A percentile compares a stretch with the other conserved stretches of the same genome.
Evolutionary conservation across 2,113 vertebrate genomes (phyloP).

Genomic region (Paramormyrops kingsleyae): DNA sequence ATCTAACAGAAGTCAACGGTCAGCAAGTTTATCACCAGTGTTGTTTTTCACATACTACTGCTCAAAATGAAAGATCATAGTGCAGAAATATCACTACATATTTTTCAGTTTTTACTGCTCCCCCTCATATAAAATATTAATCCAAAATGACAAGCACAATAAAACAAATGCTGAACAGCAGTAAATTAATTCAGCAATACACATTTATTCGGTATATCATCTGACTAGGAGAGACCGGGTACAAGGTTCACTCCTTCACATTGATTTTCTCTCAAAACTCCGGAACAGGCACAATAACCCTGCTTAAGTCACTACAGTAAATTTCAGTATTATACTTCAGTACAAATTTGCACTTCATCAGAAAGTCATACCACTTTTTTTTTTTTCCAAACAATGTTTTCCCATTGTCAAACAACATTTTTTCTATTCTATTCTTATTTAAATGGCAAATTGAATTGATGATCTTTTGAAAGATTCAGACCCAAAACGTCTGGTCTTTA

Average conservation of each 20-base stretch:
- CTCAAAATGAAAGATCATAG: neutral
- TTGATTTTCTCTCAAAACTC: slow-evolving; percentile 3
- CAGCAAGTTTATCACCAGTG: neutral
- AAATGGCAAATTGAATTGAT: neutral
- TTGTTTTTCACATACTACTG: neutral
- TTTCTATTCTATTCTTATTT: neutral
- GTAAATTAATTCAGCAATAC: neutral
- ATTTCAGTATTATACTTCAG: neutral
- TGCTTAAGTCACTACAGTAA: neutral
- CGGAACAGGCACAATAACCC: neutral
- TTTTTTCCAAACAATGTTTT: neutral
- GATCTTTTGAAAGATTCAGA: neutral
- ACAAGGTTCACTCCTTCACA: neutral
- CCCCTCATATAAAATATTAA: neutral
- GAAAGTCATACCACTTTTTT: neutral
- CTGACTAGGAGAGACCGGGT: neutral
- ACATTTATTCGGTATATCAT: neutral
- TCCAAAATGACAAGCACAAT: neutral
- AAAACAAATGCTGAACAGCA: neutral
- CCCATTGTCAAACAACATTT: neutral
- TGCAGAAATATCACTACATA: neutral
- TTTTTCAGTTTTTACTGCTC: neutral
- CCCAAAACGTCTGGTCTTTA: neutral
- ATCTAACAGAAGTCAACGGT: neutral
- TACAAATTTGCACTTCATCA: neutral